Percentiles rank a stretch among this genome's conserved stretches.
phyloP scores from a whole-genome alignment of 2,888 invertebrate genomes.

The Lepidocyrtoides sp. region DNA sequence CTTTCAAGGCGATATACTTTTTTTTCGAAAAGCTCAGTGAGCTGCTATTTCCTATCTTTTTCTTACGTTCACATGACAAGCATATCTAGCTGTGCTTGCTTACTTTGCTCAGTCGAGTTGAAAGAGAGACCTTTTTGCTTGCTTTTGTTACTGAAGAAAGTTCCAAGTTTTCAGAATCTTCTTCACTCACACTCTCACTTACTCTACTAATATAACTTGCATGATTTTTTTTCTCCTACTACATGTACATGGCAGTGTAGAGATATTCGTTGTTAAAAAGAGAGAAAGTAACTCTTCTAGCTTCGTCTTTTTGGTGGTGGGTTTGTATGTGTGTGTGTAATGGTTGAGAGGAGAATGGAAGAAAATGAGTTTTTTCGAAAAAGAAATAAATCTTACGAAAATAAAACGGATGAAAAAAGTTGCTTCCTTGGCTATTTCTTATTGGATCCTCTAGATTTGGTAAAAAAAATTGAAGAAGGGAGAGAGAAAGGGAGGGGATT shows the following conservation, averaged over 20 bases:
- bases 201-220: slow-evolving; percentile 49
- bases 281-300: slow-evolving; percentile 51
- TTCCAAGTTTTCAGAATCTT: slow-evolving; percentile 66
- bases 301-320: background rate
- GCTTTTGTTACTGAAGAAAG: slow-evolving; percentile 58
- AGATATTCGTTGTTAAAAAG: slow-evolving; percentile 13
- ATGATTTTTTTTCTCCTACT: slow-evolving; percentile 35
- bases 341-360: slow-evolving; percentile 73
- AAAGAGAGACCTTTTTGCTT: slow-evolving; percentile 62
- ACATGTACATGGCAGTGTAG: background rate
- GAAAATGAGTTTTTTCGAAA: slow-evolving; percentile 78
- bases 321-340: slow-evolving; percentile 49
- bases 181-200: slow-evolving; percentile 5
- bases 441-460: slow-evolving; percentile 75
- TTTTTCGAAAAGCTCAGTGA: slow-evolving; percentile 53
- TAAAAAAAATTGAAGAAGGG: slow-evolving; percentile 44
- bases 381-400: slow-evolving; percentile 76
- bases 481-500: slow-evolving; percentile 37
- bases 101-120: slow-evolving; percentile 73
- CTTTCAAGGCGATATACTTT: slow-evolving; percentile 14
- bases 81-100: slow-evolving; percentile 50
- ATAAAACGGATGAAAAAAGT: slow-evolving; percentile 78
- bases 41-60: slow-evolving; percentile 72
- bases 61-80: slow-evolving; percentile 68
- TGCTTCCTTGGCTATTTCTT: slow-evolving; percentile 77